phyloP scores from a whole-genome alignment of 2,888 invertebrate genomes.

The Chrysolina haemoptera region DNA sequence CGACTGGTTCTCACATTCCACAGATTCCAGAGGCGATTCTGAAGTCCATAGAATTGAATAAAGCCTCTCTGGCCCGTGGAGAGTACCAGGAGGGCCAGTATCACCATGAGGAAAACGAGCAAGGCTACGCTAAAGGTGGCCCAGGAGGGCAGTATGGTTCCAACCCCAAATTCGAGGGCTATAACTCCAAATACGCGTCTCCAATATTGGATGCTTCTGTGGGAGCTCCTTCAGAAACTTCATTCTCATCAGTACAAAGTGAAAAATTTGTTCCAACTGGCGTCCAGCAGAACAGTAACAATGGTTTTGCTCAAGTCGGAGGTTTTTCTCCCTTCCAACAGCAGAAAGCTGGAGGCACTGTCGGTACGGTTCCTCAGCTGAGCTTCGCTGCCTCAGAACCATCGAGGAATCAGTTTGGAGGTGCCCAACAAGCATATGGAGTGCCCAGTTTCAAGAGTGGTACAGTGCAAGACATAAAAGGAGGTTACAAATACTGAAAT shows the following conservation, averaged over 20 bases:
- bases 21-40: constrained; percentile 75
- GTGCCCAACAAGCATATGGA: constrained; percentile 14
- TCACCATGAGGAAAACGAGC: constrained; percentile 43
- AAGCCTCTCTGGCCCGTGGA: constrained; percentile 53
- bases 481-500: constrained; percentile 38
- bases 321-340: background rate
- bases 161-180: background rate
- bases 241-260: background rate
- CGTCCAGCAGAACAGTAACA: background rate
- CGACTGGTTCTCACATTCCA: constrained; percentile 73
- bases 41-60: constrained; percentile 60
- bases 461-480: constrained; percentile 30
- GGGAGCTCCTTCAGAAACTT: background rate
- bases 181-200: background rate
- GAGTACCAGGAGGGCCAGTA: constrained; percentile 47
- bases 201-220: background rate
- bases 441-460: constrained; percentile 25
- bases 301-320: background rate
- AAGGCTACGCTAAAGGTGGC: constrained; percentile 31
- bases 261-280: background rate
- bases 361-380: background rate
- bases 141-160: background rate
- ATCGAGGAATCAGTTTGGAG: background rate
- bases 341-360: background rate
- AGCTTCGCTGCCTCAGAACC: background rate